A percentile compares a stretch with the other conserved stretches of the same genome.
These are phyloP conservation scores for Prietella phreatophila DNA, from an alignment of 2,113 vertebrate species.

Conservation along the genomic window DNA sequence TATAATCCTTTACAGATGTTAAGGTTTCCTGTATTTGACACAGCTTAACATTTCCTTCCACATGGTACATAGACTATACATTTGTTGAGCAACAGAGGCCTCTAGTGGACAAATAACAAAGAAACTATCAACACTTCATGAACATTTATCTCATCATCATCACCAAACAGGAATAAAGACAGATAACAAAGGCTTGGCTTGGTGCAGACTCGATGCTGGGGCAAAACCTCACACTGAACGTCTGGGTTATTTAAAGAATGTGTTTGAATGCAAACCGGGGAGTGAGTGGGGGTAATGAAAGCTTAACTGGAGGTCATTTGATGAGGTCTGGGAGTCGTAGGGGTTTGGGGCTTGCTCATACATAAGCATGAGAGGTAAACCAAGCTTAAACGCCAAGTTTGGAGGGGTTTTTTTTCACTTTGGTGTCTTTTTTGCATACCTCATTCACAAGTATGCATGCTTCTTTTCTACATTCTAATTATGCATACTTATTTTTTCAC, in stretches of 20 bases:
- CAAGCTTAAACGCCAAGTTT: too few relatives aligned
- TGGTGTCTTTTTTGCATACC: too few relatives aligned
- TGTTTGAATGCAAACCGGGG: not conserved
- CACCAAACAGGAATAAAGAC: not conserved
- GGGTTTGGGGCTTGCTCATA: not conserved
- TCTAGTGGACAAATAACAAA: not conserved
- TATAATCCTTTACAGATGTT: not conserved
- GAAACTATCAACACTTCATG: not conserved
- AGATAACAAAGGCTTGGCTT: not conserved
- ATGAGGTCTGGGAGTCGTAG: not conserved
- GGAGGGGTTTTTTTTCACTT: too few relatives aligned
- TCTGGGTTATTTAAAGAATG: not conserved
- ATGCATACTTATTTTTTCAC: too few relatives aligned
- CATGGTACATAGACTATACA: not conserved
- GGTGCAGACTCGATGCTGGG: not conserved
- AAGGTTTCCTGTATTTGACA: too few relatives aligned
- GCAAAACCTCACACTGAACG: not conserved
- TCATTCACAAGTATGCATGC: too few relatives aligned
- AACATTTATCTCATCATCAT: not conserved
- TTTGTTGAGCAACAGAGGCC: not conserved
- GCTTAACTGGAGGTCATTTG: not conserved
- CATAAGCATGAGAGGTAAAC: too few relatives aligned
- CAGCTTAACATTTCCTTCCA: not conserved
- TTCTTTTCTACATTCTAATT: too few relatives aligned
- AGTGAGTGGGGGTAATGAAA: not conserved